A percentile compares a stretch with the other conserved stretches of the same genome.
Evolutionary conservation across 2,113 vertebrate species (phyloP).

Genomic region (Xenopus borealis): DNA sequence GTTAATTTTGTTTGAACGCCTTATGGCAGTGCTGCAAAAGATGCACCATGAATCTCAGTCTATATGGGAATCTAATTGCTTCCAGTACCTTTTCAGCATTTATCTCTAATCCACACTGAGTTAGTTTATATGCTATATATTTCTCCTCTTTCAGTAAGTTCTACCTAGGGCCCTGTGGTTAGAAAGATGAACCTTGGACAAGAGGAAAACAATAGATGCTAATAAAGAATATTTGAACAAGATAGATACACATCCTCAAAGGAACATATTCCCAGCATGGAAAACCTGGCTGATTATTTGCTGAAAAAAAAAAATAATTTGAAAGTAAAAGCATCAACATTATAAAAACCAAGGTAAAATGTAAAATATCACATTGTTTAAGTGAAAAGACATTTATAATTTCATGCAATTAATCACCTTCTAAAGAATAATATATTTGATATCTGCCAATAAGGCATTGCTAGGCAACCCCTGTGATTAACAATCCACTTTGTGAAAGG

Average conservation of each 20-base stretch:
- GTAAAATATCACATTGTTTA: too few species aligned
- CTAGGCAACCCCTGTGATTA: too few species aligned
- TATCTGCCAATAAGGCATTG: too few species aligned
- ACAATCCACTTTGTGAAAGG: too few species aligned
- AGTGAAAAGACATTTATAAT: too few species aligned
- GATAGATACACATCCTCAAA: background rate
- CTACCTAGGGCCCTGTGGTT: background rate
- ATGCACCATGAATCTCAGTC: constrained; percentile 11
- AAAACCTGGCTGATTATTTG: background rate
- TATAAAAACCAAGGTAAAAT: background rate
- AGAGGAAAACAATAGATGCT: background rate
- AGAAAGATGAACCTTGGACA: background rate
- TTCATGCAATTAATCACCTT: too few species aligned
- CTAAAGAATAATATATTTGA: too few species aligned
- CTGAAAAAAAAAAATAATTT: background rate
- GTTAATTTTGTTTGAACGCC: background rate
- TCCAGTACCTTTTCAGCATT: constrained; percentile 23
- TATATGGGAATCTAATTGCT: constrained; percentile 33
- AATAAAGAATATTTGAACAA: background rate
- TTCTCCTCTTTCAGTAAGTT: constrained; percentile 12
- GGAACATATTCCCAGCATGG: background rate
- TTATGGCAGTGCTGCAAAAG: constrained; percentile 10
- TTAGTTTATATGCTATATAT: constrained; percentile 13
- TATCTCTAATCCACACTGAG: constrained; percentile 32
- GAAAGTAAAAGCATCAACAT: constrained; percentile 9